These are phyloP conservation scores for Poeciliopsis turrubarensis DNA, from an alignment of 2,113 vertebrate species.

Conservation along the genomic window DNA sequence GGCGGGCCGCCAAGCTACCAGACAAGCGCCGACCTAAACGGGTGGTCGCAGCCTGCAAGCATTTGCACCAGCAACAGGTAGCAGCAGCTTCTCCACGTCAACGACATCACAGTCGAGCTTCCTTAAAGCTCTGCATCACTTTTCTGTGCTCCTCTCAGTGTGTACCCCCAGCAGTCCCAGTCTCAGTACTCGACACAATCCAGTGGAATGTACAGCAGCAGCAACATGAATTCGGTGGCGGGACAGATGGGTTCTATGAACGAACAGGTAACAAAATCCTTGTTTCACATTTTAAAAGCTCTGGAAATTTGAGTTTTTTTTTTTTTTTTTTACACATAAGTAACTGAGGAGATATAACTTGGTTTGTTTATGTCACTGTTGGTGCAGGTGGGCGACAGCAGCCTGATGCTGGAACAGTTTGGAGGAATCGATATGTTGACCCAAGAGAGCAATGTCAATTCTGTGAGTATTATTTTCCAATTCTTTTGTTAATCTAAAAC, in stretches of 20 bases:
- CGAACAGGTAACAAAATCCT: conserved; percentile 85
- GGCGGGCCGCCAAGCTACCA: conserved; percentile 83
- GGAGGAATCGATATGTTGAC: conserved; percentile 66
- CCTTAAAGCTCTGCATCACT: neutral
- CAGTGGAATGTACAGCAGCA: conserved; percentile 89
- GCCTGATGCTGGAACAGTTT: conserved; percentile 69
- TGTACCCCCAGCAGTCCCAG: conserved; percentile 93
- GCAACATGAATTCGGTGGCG: conserved; percentile 91
- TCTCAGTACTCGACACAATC: conserved; percentile 86
- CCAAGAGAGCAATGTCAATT: conserved; percentile 53
- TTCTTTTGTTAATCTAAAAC: neutral
- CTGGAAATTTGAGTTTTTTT: too few species aligned
- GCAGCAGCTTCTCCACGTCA: neutral
- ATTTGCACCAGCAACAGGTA: conserved; percentile 86
- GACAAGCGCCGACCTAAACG: conserved; percentile 86
- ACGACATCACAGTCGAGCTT: accelerated
- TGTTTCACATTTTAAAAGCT: neutral
- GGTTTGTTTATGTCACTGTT: neutral
- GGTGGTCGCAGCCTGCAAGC: conserved; percentile 85
- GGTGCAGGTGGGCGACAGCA: conserved; percentile 55
- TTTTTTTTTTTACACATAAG: too few species aligned
- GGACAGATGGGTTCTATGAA: conserved; percentile 92
- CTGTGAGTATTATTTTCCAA: conserved; percentile 49
- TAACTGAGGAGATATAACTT: neutral
- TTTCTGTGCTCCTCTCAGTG: conserved; percentile 72